These are phyloP conservation scores for Alouatta palliata DNA, from an alignment of 2,113 vertebrate genomes.

Conservation along the genomic window DNA sequence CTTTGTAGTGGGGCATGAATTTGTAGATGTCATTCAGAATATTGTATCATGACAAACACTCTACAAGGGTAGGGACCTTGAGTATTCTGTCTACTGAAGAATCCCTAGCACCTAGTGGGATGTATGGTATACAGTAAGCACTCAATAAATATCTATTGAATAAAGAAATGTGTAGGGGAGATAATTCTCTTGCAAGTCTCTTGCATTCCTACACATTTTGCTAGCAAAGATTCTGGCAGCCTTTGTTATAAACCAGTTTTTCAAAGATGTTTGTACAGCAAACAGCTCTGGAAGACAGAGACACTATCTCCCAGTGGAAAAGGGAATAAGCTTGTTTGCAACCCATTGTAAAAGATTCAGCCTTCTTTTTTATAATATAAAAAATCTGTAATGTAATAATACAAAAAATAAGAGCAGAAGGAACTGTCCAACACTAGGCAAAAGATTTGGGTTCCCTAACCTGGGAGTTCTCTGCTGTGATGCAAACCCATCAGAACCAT, in stretches of 20 bases:
- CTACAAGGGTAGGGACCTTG: neutral
- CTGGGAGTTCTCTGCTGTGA: neutral
- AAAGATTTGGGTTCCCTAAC: neutral
- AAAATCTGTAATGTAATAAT: neutral
- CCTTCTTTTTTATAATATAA: neutral
- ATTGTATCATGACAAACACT: neutral
- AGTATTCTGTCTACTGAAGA: neutral
- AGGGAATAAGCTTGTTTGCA: neutral
- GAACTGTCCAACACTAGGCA: neutral
- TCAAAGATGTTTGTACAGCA: neutral
- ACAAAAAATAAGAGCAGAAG: neutral
- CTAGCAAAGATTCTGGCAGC: neutral
- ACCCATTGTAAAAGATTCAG: neutral
- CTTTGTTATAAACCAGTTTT: neutral
- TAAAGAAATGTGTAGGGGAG: neutral
- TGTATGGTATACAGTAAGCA: neutral
- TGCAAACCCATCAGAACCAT: neutral
- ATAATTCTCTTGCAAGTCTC: neutral
- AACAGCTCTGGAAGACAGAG: neutral
- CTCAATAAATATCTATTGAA: neutral
- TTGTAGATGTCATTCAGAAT: neutral
- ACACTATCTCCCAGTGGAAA: neutral
- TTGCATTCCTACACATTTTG: neutral
- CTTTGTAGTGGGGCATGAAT: neutral
- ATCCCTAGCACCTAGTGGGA: too few species aligned